phyloP scores from a whole-genome alignment of 2,113 vertebrate genomes.

The Malurus melanocephalus region DNA sequence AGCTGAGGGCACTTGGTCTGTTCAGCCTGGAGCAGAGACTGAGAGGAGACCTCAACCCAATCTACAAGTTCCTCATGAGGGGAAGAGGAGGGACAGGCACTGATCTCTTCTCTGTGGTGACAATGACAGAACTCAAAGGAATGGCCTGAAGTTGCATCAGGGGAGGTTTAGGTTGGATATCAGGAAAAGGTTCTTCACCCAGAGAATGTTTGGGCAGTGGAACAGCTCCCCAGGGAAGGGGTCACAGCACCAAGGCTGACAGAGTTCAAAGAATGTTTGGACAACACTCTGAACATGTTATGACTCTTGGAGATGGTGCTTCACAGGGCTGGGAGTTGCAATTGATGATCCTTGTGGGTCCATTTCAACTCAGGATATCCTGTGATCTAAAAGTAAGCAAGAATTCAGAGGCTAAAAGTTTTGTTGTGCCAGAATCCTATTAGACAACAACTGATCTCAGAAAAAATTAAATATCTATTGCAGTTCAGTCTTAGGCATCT shows the following conservation, averaged over 20 bases:
- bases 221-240: background rate
- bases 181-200: background rate
- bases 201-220: background rate
- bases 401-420: background rate
- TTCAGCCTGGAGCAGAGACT: background rate
- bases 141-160: background rate
- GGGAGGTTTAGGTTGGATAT: background rate
- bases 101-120: background rate
- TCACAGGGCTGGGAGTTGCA: background rate
- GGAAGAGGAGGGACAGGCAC: background rate
- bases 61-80: background rate
- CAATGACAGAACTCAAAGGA: background rate
- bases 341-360: background rate
- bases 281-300: rapidly evolving
- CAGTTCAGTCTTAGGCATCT: background rate
- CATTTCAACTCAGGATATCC: background rate
- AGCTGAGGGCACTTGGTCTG: background rate
- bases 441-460: background rate
- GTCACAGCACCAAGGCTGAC: background rate
- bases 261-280: background rate
- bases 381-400: background rate
- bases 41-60: background rate
- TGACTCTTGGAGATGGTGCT: background rate
- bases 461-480: background rate
- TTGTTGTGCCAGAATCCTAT: background rate